Evolutionary conservation across 2,113 vertebrate species (phyloP), one percentile per base, ranked within the genome.

Genomic region (Epinephelus fuscoguttatus): DNA sequence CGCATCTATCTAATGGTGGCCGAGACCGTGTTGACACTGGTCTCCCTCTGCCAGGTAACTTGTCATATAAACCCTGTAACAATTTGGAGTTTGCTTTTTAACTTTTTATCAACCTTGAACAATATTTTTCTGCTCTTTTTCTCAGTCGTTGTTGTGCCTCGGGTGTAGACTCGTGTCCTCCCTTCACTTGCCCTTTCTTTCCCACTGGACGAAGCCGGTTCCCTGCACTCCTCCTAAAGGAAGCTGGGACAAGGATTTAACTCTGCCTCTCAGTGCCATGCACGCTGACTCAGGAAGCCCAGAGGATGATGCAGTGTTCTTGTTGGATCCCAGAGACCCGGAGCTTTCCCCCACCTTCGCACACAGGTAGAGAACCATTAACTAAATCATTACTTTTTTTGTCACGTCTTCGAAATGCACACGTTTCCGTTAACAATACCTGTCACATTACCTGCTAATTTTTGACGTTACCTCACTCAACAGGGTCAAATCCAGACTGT

Each of bases 141-240:
- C 17, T 70, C 4, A 85, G 92, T 23, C 60, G 21, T 56, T 93
- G 23, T 10, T 94, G 3, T 91, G 76, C 27, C 85, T 90, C 21
- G 82, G 96, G 1, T 95, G 93, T 81, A 94, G 93, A 83, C 80
- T 96, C 53, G 88, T 96, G 74, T 95, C 92, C 0, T 85, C 87
- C 25, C 75, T 97, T 59, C 76, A 67, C 77, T 57, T 90, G 55
- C 82, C 91, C 17, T 91, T 92, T 75, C 66, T 88, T 4, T 83
- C 88, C 27, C 66, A 25, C 2, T 85, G 75, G 78, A 80, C 23
- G n/a, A 88, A 94, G 37, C 91, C 95, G 0, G 88, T 87, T 0
- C 96, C 97, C 5, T 80, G 94, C 84, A 97, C 96, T 1, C 96
- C 96, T 66, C 90, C 92, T 49, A 94, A 91, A 77, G 92, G 75